A percentile compares a stretch with the other conserved stretches of the same genome.
Conservation (phyloP, 1,140 invertebrate genomes). For the Drosophila mauritiana region DNA sequence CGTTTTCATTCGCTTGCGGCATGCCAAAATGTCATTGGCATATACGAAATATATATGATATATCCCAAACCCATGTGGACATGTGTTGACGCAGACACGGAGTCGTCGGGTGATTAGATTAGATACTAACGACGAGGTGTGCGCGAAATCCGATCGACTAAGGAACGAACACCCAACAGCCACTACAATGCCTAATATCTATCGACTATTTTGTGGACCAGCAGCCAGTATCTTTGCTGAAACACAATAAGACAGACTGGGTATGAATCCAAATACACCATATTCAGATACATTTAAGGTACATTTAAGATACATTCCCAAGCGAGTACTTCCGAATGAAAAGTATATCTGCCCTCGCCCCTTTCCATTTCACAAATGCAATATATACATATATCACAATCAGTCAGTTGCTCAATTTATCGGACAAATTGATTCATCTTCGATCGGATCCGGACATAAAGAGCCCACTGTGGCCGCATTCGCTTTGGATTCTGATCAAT, state of each 20-base stretch:
- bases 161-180: conserved; percentile 2
- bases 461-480: background rate
- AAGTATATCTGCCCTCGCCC: background rate
- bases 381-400: conserved; percentile 36
- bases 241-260: no score
- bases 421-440: conserved; percentile 24
- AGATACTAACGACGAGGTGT: conserved; percentile 33
- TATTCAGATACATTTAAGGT: background rate
- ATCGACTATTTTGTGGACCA: conserved; percentile 9
- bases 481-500: conserved; percentile 34
- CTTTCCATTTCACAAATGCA: background rate
- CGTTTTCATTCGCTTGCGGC: conserved; percentile 12
- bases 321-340: background rate
- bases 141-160: conserved; percentile 20
- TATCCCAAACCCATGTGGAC: conserved; percentile 49
- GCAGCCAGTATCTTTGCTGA: background rate
- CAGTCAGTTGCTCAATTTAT: conserved; percentile 19
- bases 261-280: no score
- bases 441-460: background rate
- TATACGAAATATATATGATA: background rate
- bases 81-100: conserved; percentile 42
- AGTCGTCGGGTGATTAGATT: conserved; percentile 43
- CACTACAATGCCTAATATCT: background rate
- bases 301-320: background rate
- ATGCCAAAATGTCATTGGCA: conserved; percentile 36